These are phyloP conservation scores for Alcedo quadribrachys DNA, from an alignment of 2,797 vertebrate species.

Conservation along the genomic window DNA sequence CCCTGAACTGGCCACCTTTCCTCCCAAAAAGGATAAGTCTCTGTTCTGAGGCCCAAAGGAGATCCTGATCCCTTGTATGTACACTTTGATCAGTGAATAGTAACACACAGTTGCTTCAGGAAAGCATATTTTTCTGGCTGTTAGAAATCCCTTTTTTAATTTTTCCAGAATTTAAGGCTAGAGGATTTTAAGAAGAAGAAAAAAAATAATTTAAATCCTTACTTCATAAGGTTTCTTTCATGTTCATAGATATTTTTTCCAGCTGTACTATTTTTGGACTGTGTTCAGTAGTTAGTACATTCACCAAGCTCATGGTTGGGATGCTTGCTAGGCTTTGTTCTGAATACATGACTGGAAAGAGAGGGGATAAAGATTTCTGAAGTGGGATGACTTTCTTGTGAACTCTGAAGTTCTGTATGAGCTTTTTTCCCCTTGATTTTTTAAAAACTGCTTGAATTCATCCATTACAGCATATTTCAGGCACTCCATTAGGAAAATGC, in stretches of 20 bases:
- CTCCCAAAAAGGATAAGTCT: neutral
- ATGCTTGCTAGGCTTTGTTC: neutral
- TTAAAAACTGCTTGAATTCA: neutral
- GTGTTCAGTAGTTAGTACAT: neutral
- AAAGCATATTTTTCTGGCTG: neutral
- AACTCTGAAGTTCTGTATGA: neutral
- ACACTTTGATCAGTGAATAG: neutral
- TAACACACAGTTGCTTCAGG: neutral
- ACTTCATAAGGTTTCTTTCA: neutral
- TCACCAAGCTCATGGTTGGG: neutral
- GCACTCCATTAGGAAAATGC: neutral
- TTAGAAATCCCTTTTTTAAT: neutral
- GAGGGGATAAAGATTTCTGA: neutral
- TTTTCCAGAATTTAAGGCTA: neutral
- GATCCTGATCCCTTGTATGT: neutral
- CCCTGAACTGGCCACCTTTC: neutral
- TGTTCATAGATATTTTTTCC: neutral
- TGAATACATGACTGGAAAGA: neutral
- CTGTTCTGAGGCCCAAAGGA: neutral
- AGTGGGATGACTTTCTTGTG: neutral
- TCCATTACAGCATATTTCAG: neutral
- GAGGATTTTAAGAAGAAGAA: neutral
- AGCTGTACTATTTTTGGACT: neutral
- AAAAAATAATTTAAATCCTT: neutral
- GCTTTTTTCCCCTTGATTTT: rapidly evolving